phyloP scores from a whole-genome alignment of 1,140 invertebrate species.

The Apis laboriosa region DNA sequence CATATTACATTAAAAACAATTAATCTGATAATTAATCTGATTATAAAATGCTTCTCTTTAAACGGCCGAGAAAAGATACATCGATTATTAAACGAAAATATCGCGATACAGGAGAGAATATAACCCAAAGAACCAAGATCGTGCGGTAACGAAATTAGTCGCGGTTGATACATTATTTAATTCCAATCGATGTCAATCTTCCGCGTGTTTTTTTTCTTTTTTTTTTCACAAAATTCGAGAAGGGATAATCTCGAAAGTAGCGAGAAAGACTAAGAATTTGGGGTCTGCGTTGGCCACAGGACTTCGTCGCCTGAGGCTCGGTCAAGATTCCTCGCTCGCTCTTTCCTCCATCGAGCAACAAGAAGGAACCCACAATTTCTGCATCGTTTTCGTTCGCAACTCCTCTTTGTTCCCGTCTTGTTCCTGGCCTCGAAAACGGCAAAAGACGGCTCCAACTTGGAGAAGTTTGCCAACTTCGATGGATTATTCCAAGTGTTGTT shows the following conservation, averaged over 20 bases:
- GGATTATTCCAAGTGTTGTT: background rate
- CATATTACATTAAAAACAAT: too few relatives aligned
- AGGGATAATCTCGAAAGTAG: background rate
- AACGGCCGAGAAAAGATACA: background rate
- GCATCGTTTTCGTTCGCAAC: conserved; percentile 52
- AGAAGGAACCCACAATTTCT: conserved; percentile 71
- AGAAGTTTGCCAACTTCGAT: background rate
- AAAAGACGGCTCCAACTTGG: conserved; percentile 5
- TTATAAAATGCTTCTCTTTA: too few relatives aligned
- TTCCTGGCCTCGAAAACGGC: conserved; percentile 29
- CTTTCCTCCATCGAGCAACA: conserved; percentile 56
- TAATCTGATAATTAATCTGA: too few relatives aligned
- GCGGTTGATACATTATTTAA: conserved; percentile 17
- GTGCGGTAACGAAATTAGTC: background rate
- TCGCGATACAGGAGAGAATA: background rate
- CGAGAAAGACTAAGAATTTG: conserved; percentile 23
- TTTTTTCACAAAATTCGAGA: conserved; percentile 15
- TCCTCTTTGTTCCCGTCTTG: conserved; percentile 56
- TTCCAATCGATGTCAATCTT: background rate
- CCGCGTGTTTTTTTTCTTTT: background rate
- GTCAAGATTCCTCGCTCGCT: conserved; percentile 36
- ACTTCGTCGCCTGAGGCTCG: conserved; percentile 47
- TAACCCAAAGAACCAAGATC: background rate
- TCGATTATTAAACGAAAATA: background rate
- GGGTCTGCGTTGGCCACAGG: conserved; percentile 44